Conservation (phyloP, 2,797 vertebrate genomes). For the Tokudaia tokunoshimensis region DNA sequence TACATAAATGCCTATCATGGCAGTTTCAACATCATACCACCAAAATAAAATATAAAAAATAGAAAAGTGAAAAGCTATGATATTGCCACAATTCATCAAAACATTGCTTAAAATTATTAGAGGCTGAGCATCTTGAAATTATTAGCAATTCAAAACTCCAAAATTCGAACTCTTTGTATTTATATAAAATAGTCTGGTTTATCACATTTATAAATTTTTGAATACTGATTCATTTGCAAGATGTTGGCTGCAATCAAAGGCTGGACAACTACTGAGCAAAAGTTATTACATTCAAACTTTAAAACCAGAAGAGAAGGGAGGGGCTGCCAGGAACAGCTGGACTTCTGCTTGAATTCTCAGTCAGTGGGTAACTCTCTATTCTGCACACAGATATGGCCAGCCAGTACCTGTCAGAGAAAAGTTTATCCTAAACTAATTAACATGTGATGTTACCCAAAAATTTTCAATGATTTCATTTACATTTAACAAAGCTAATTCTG, state of each 20-base stretch:
- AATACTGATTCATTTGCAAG: background rate
- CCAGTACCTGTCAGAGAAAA: conserved; percentile 24
- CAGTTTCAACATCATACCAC: background rate
- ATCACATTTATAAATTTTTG: background rate
- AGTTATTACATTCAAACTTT: conserved; percentile 32
- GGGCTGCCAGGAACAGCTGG: background rate
- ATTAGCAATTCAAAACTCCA: background rate
- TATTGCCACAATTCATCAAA: background rate
- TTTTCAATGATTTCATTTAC: conserved; percentile 42
- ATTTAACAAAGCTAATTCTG: conserved; percentile 23
- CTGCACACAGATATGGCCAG: background rate
- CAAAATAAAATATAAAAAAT: background rate
- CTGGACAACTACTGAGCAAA: conserved; percentile 47
- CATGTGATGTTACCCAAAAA: background rate
- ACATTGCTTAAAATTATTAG: background rate
- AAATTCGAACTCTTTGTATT: background rate
- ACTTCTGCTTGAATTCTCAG: conserved; percentile 45
- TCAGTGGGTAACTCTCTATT: background rate
- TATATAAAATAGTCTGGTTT: background rate
- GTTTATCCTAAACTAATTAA: conserved; percentile 58
- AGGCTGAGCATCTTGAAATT: background rate
- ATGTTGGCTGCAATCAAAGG: background rate
- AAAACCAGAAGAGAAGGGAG: background rate
- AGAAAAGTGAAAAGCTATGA: background rate
- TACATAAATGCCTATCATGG: background rate